These are phyloP conservation scores for Cynodonichthys magdalenae DNA, from an alignment of 2,797 vertebrate genomes.

Conservation along the genomic window DNA sequence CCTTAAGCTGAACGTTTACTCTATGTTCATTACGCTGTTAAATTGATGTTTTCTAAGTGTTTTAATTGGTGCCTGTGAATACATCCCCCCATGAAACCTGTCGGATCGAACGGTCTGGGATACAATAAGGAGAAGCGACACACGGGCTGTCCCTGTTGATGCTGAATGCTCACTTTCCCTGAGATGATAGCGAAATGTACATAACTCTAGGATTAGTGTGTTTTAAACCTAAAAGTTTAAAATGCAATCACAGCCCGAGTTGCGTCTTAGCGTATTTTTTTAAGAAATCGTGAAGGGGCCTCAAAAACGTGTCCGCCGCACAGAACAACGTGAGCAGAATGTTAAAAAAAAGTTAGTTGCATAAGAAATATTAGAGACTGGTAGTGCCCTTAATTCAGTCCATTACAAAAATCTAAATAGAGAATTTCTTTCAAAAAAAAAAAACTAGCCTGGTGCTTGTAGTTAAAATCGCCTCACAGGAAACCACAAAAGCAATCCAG, in stretches of 20 bases:
- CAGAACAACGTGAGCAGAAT: constrained; percentile 33
- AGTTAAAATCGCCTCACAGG: constrained; percentile 74
- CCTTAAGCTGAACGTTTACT: accelerated
- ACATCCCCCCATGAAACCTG: constrained; percentile 23
- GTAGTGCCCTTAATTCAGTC: neutral
- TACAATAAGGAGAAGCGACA: constrained; percentile 74
- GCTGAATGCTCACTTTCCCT: constrained; percentile 71
- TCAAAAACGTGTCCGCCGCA: neutral
- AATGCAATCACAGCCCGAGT: neutral
- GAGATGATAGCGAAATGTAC: constrained; percentile 26
- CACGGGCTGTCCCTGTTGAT: constrained; percentile 72
- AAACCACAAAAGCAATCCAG: constrained; percentile 78
- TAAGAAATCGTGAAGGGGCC: neutral
- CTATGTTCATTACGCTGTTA: accelerated
- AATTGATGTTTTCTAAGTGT: accelerated
- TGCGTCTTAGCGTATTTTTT: neutral
- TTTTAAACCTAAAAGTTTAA: neutral
- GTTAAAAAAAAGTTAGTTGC: constrained; percentile 34
- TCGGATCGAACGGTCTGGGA: constrained; percentile 59
- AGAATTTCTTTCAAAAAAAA: constrained; percentile 9
- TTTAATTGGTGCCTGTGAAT: neutral
- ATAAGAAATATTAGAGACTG: constrained; percentile 10
- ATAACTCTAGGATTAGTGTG: constrained; percentile 21
- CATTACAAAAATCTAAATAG: constrained; percentile 18
- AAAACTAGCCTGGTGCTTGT: constrained; percentile 26